These are phyloP conservation scores for Pyxicephalus adspersus DNA, from an alignment of 2,113 vertebrate species.

Conservation along the genomic window DNA sequence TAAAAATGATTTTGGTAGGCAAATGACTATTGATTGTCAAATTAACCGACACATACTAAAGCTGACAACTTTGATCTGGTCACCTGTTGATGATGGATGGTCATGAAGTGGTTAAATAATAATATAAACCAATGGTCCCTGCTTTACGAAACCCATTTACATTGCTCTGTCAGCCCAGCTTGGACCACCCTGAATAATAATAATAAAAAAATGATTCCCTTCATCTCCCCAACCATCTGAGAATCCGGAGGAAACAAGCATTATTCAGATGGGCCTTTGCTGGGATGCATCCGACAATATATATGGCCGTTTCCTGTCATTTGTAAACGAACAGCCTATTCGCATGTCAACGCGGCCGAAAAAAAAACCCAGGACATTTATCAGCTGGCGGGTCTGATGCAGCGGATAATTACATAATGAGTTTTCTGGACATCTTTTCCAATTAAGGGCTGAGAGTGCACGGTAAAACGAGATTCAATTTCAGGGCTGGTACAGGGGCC, in stretches of 20 bases:
- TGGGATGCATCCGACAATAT: background rate
- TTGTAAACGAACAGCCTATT: background rate
- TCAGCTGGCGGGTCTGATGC: background rate
- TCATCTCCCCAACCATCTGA: background rate
- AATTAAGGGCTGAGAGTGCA: constrained; percentile 38
- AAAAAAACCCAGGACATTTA: background rate
- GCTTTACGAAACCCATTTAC: too few species aligned
- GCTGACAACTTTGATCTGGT: too few species aligned
- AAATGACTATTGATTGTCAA: too few species aligned
- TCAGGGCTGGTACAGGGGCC: constrained; percentile 8
- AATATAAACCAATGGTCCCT: too few species aligned
- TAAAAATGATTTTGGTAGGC: too few species aligned
- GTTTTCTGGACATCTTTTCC: constrained; percentile 31
- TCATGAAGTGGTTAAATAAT: too few species aligned
- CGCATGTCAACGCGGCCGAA: background rate
- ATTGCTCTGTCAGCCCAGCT: too few species aligned
- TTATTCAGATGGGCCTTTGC: background rate
- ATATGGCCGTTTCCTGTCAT: constrained; percentile 26
- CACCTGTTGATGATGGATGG: too few species aligned
- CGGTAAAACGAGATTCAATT: constrained; percentile 34
- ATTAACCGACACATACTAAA: too few species aligned
- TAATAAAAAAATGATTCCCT: too few species aligned
- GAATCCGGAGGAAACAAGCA: background rate
- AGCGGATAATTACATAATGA: constrained; percentile 33
- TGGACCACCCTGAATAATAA: too few species aligned